Conservation (phyloP, 1,140 invertebrate genomes). For the Streblospio benedicti region DNA sequence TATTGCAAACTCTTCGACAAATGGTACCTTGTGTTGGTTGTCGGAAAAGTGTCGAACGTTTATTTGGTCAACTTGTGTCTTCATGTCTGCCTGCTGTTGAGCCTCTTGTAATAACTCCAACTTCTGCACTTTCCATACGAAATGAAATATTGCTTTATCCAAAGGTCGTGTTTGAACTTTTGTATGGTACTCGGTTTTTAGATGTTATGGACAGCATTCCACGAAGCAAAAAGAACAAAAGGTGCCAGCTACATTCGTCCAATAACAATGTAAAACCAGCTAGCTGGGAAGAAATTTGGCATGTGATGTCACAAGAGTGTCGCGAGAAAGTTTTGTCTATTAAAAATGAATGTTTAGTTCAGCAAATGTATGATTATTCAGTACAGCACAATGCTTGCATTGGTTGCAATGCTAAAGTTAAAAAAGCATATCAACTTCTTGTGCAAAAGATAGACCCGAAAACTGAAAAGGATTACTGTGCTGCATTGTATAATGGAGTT, state of each 20-base stretch:
- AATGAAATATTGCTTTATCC: conserved; percentile 68
- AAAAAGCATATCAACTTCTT: conserved; percentile 74
- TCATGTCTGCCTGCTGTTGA: conserved; percentile 73
- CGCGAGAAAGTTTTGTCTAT: conserved; percentile 76
- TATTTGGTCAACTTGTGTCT: conserved; percentile 72
- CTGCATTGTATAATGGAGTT: conserved; percentile 74
- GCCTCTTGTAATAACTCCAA: conserved; percentile 61
- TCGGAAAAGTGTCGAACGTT: conserved; percentile 74
- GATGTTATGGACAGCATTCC: conserved; percentile 65
- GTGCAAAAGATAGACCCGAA: conserved; percentile 71
- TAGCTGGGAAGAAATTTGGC: conserved; percentile 63
- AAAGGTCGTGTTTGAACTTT: conserved; percentile 67
- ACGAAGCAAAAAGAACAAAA: conserved; percentile 72
- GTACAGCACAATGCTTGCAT: no score
- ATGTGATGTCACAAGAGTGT: conserved; percentile 73
- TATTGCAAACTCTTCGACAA: conserved; percentile 73
- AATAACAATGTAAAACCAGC: no score
- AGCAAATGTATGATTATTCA: no score
- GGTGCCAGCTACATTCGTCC: no score
- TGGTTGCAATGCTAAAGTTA: conserved; percentile 83
- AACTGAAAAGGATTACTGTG: conserved; percentile 80
- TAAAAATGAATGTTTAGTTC: conserved; percentile 68
- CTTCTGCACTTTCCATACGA: conserved; percentile 65
- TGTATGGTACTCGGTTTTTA: conserved; percentile 82
- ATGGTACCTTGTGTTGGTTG: conserved; percentile 86